A percentile compares a stretch with the other conserved stretches of the same genome.
These are phyloP conservation scores for Gari tellinella DNA, from an alignment of 2,888 invertebrate species.

Conservation along the genomic window DNA sequence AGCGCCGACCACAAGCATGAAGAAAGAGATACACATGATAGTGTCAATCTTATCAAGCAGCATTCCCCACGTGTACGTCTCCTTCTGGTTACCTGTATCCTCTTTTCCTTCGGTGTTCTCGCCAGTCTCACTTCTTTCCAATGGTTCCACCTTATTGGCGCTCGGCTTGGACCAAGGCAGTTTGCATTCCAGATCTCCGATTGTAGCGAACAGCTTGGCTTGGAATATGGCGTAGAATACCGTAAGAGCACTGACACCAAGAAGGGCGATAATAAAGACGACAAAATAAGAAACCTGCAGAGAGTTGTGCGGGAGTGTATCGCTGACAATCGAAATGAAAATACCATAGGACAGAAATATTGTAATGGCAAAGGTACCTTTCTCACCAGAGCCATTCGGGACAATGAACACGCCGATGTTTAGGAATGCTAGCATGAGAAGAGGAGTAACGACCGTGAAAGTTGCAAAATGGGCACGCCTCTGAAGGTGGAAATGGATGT, in stretches of 20 bases:
- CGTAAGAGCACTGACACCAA: constrained; percentile 10
- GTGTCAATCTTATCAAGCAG: no score
- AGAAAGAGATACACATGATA: no score
- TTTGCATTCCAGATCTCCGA: no score
- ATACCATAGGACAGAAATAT: constrained; percentile 38
- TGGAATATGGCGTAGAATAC: constrained; percentile 24
- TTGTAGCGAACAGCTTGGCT: constrained; percentile 4
- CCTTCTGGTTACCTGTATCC: no score
- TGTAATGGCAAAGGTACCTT: constrained; percentile 29
- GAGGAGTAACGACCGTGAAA: constrained; percentile 21
- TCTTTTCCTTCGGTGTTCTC: no score
- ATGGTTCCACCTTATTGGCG: no score
- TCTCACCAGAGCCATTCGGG: constrained; percentile 32
- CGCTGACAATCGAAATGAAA: constrained; percentile 21
- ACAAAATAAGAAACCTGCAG: constrained; percentile 19
- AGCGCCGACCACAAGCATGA: no score
- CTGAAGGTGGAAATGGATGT: constrained; percentile 9
- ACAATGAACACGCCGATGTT: constrained; percentile 31
- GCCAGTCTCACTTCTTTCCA: no score
- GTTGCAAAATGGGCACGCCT: constrained; percentile 13
- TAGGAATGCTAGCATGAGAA: constrained; percentile 23
- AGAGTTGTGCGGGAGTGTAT: constrained; percentile 29
- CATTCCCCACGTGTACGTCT: no score
- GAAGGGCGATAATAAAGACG: constrained; percentile 15
- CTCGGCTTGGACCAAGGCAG: no score